A percentile compares a stretch with the other conserved stretches of the same genome.
Conservation (phyloP, 1,140 invertebrate species). For the Drosophila insularis region DNA sequence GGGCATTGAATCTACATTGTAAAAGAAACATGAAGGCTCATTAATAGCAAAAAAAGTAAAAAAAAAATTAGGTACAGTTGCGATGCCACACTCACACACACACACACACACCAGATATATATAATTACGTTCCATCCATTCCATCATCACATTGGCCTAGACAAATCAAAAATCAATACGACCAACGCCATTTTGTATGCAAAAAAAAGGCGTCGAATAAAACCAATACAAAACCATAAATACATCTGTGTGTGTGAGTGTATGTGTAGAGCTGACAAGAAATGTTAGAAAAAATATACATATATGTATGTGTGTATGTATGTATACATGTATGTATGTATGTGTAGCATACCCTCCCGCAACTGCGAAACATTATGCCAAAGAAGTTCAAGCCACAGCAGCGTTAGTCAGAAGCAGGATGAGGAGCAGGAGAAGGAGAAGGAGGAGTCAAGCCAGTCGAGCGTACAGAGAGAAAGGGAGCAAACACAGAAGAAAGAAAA, state of each 20-base stretch:
- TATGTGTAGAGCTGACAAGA: slow-evolving; percentile 30
- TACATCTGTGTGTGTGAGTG: slow-evolving; percentile 51
- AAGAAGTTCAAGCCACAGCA: slow-evolving; percentile 3
- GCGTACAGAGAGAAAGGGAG: slow-evolving; percentile 25
- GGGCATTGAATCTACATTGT: not conserved
- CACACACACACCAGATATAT: not conserved
- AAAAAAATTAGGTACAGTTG: slow-evolving; percentile 26
- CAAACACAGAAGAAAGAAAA: slow-evolving; percentile 23
- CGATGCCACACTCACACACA: not conserved
- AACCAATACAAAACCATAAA: slow-evolving; percentile 79
- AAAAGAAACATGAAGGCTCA: not conserved
- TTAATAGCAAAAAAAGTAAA: not conserved
- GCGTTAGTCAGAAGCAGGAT: slow-evolving; percentile 13
- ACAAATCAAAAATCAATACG: slow-evolving; percentile 77
- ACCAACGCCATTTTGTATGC: slow-evolving; percentile 65
- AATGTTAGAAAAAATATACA: slow-evolving; percentile 50
- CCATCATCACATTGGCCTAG: slow-evolving; percentile 39
- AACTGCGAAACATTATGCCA: slow-evolving; percentile 34
- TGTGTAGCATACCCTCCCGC: not conserved
- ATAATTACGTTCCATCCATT: not conserved
- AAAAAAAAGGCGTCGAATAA: slow-evolving; percentile 55
- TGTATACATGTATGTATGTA: no score
- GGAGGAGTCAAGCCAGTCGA: slow-evolving; percentile 68
- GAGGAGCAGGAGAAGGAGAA: slow-evolving; percentile 4
- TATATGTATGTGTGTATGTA: no score